Evolutionary conservation across 2,888 invertebrate species (phyloP).

Genomic region (Antheraea yamamai): DNA sequence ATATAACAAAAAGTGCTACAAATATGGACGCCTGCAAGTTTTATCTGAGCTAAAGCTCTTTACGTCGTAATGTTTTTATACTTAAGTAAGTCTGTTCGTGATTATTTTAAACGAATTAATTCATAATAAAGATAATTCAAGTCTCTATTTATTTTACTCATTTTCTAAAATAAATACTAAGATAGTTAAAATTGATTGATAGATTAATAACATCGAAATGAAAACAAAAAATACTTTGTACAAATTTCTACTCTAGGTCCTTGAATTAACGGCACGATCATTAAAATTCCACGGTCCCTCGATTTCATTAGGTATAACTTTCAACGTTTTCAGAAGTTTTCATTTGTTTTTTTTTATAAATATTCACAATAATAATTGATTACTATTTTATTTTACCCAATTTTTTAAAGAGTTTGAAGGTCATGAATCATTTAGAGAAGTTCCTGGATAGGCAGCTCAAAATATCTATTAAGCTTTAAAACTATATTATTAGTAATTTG

Average conservation of each 20-base stretch:
- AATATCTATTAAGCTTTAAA: too few relatives aligned
- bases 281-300: slow-evolving; percentile 14
- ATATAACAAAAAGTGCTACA: too few relatives aligned
- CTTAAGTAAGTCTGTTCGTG: too few relatives aligned
- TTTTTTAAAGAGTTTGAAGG: neutral
- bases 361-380: neutral
- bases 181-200: neutral
- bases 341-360: neutral
- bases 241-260: neutral
- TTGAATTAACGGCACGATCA: slow-evolving; percentile 12
- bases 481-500: too few relatives aligned
- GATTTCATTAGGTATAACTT: slow-evolving; percentile 6
- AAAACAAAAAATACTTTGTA: neutral
- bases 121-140: too few relatives aligned
- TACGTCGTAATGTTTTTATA: too few relatives aligned
- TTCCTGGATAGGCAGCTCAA: neutral
- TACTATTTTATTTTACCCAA: neutral
- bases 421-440: neutral
- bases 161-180: too few relatives aligned
- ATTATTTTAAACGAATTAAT: too few relatives aligned
- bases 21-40: too few relatives aligned
- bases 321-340: neutral
- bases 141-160: too few relatives aligned
- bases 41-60: too few relatives aligned
- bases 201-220: neutral